Evolutionary conservation across 2,113 vertebrate genomes (phyloP).

Genomic region (Actenoides lindsayi): DNA sequence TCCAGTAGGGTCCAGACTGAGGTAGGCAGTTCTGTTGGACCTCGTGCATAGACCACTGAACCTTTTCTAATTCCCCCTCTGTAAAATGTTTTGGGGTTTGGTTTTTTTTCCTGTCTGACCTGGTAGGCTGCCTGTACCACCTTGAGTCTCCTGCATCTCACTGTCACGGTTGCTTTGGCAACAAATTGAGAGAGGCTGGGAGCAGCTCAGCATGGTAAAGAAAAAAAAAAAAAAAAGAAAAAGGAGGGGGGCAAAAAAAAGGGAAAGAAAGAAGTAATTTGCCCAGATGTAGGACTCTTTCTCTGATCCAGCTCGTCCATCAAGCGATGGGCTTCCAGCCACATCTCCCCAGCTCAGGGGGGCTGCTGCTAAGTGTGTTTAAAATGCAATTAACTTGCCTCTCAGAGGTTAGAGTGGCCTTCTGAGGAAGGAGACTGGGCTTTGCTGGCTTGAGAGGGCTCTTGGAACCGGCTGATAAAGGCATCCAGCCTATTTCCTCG

Average conservation of each 20-base stretch:
- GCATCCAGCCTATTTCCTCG: not conserved
- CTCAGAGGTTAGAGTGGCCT: not conserved
- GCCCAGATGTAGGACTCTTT: not conserved
- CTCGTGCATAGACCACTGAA: fast-evolving
- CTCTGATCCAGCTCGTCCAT: not conserved
- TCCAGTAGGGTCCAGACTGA: not conserved
- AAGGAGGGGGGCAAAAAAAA: too few species aligned
- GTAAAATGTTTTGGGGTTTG: not conserved
- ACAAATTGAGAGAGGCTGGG: not conserved
- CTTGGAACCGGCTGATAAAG: not conserved
- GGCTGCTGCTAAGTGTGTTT: not conserved
- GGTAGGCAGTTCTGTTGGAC: not conserved
- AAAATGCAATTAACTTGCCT: not conserved
- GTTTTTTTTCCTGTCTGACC: not conserved
- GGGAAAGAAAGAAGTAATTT: not conserved
- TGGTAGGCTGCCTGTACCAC: not conserved
- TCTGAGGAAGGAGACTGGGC: not conserved
- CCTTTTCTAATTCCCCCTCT: not conserved
- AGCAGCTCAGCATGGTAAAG: not conserved
- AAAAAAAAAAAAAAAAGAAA: too few species aligned
- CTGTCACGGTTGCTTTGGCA: conserved; percentile 2
- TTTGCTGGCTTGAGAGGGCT: not conserved
- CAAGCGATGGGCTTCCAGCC: not conserved
- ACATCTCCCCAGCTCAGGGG: not conserved
- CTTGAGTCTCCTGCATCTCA: not conserved